A percentile compares a stretch with the other conserved stretches of the same genome.
phyloP scores from a whole-genome alignment of 2,113 vertebrate species.

The rabbit (Oryctolagus cuniculus) region DNA sequence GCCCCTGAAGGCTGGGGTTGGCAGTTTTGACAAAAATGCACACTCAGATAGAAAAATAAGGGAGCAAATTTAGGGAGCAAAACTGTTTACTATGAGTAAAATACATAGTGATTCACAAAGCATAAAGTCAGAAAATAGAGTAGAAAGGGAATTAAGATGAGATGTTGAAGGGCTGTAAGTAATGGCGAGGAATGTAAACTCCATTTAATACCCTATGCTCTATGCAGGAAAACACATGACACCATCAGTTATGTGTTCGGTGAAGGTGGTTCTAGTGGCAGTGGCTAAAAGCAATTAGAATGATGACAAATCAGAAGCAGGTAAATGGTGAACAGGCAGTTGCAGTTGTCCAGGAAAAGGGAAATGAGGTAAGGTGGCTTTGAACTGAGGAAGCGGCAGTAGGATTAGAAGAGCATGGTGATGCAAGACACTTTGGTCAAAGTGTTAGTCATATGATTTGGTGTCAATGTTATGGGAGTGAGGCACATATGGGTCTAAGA shows the following conservation, averaged over 20 bases:
- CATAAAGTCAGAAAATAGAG: not conserved
- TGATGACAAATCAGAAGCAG: not conserved
- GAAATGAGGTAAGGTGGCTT: not conserved
- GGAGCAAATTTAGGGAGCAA: constrained; percentile 16
- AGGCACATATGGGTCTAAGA: not conserved
- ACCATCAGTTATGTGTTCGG: not conserved
- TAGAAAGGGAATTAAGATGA: not conserved
- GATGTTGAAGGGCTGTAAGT: not conserved
- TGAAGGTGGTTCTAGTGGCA: not conserved
- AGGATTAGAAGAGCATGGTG: not conserved
- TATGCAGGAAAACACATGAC: not conserved
- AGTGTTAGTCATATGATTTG: not conserved
- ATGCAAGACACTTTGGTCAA: not conserved
- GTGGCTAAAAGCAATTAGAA: not conserved
- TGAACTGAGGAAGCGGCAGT: not conserved
- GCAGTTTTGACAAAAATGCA: constrained; percentile 39
- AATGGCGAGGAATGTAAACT: not conserved
- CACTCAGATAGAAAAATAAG: constrained; percentile 31
- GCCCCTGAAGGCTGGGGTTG: not conserved
- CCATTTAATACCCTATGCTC: not conserved
- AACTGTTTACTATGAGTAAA: not conserved
- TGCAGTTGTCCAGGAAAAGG: not conserved
- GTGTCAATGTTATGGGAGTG: not conserved
- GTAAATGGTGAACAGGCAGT: not conserved
- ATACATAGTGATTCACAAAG: not conserved